Percentiles rank a stretch among this genome's conserved stretches.
Evolutionary conservation across 2,113 vertebrate species (phyloP).

Genomic region (Anolis carolinensis): DNA sequence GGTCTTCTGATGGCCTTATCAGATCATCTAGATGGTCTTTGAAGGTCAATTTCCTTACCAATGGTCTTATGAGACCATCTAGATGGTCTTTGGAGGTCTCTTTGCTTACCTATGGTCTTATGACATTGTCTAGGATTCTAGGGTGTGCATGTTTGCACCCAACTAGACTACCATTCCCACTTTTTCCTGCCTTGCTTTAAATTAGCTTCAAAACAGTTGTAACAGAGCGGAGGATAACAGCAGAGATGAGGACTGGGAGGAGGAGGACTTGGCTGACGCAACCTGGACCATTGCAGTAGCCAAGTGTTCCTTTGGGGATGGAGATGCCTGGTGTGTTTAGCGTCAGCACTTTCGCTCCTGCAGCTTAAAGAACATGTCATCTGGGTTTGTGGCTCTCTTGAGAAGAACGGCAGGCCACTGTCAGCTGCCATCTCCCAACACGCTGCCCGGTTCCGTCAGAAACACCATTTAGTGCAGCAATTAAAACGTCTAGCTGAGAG

Average conservation of each 20-base stretch:
- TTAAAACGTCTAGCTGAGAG: neutral
- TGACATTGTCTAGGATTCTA: too few relatives aligned
- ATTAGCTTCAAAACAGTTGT: neutral
- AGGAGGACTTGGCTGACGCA: neutral
- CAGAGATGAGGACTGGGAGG: neutral
- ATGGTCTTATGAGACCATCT: too few relatives aligned
- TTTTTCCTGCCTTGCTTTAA: too few relatives aligned
- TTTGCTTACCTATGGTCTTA: too few relatives aligned
- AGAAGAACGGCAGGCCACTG: neutral
- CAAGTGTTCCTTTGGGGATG: neutral
- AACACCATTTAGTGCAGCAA: neutral
- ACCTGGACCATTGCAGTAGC: neutral
- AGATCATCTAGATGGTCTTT: too few relatives aligned
- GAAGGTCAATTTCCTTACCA: too few relatives aligned
- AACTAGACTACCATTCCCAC: too few relatives aligned
- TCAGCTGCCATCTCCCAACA: neutral
- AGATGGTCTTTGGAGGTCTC: too few relatives aligned
- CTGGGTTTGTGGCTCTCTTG: neutral
- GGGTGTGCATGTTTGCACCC: too few relatives aligned
- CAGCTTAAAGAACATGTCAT: neutral
- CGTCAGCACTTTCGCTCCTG: neutral
- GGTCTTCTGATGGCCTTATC: too few relatives aligned
- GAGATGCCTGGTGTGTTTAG: neutral
- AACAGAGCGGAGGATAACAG: too few relatives aligned
- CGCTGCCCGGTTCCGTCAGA: neutral